These are phyloP conservation scores for Chirona hameri DNA, from an alignment of 2,888 invertebrate genomes.

Conservation along the genomic window DNA sequence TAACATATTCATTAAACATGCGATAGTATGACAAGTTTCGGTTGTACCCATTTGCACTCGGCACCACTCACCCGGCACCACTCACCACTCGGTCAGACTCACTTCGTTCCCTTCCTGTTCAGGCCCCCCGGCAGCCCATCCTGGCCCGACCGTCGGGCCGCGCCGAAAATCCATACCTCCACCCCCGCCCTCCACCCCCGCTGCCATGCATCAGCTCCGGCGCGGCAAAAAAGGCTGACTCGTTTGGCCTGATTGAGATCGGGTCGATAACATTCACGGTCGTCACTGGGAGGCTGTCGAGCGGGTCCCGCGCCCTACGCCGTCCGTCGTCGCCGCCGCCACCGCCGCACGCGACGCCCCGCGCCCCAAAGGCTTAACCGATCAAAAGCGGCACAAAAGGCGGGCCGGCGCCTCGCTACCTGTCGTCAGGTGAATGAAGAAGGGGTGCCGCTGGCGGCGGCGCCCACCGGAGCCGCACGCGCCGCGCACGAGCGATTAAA, in stretches of 20 bases:
- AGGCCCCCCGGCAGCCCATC: no score
- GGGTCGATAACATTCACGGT: not conserved
- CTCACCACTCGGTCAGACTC: no score
- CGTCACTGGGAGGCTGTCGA: not conserved
- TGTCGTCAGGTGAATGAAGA: conserved; percentile 5
- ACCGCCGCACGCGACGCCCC: not conserved
- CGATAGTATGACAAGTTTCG: no score
- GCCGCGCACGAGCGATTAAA: conserved; percentile 1
- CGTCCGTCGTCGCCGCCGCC: not conserved
- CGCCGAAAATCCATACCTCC: not conserved
- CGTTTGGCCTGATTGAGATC: conserved; percentile 13
- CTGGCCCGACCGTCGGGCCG: no score
- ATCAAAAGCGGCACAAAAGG: not conserved
- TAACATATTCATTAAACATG: no score
- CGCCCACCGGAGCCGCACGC: not conserved
- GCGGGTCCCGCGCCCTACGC: not conserved
- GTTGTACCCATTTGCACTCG: no score
- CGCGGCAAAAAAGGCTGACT: not conserved
- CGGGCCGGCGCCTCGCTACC: not conserved
- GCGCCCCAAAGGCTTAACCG: not conserved
- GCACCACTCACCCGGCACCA: no score
- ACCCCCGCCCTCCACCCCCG: conserved; percentile 8
- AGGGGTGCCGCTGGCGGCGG: not conserved
- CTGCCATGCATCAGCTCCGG: not conserved
- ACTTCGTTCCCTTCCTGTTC: no score